phyloP scores from a whole-genome alignment of 1,140 invertebrate genomes.

The Calosoma granatense region DNA sequence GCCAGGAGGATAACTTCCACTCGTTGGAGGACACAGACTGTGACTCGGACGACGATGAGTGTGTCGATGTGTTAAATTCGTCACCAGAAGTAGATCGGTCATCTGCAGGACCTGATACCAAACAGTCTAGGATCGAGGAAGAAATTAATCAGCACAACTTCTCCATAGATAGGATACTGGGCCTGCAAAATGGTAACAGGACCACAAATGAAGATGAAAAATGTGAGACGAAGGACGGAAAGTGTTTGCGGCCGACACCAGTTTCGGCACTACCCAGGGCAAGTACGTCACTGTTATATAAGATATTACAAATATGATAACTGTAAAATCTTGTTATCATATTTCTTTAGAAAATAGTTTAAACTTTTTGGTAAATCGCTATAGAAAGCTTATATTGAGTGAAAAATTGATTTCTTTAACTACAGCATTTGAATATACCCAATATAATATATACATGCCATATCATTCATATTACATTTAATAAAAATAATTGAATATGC shows the following conservation, averaged over 20 bases:
- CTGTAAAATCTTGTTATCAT: too few species aligned
- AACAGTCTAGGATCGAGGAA: not conserved
- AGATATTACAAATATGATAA: too few species aligned
- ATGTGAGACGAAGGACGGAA: conserved; percentile 11
- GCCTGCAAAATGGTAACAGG: conserved; percentile 17
- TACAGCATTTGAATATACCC: too few species aligned
- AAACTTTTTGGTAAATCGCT: too few species aligned
- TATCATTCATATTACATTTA: too few species aligned
- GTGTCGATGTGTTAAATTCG: conserved; percentile 19
- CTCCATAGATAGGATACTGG: conserved; percentile 31
- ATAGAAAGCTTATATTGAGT: too few species aligned
- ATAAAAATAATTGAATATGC: too few species aligned
- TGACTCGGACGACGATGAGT: conserved; percentile 17
- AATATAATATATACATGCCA: too few species aligned
- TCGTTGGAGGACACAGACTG: conserved; percentile 14
- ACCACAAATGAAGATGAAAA: conserved; percentile 14
- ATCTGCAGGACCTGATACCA: conserved; percentile 12
- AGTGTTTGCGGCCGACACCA: conserved; percentile 25
- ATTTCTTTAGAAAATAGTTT: too few species aligned
- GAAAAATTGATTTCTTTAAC: too few species aligned
- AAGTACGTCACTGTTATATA: too few species aligned
- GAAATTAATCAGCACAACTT: conserved; percentile 20
- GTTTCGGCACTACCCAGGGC: conserved; percentile 12
- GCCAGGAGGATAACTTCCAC: not conserved
- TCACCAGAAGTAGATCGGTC: conserved; percentile 10